Conservation (phyloP, 2,888 invertebrate species). For the Trissonchulus latispiculum region DNA sequence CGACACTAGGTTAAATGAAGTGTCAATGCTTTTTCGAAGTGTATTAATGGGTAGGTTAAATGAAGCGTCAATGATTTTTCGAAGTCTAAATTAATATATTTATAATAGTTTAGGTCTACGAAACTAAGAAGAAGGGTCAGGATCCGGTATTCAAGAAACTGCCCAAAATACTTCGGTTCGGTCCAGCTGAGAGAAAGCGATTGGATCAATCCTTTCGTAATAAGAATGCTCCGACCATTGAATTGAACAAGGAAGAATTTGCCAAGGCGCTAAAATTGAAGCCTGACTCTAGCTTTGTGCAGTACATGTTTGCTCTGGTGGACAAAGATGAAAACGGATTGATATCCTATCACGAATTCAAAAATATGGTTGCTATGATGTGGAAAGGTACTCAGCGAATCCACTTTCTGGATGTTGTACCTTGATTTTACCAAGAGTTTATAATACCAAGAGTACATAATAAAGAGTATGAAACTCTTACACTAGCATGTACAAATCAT, state of each 20-base stretch:
- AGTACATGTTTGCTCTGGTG: constrained; percentile 53
- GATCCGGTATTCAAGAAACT: background rate
- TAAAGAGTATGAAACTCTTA: no score
- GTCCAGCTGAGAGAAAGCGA: background rate
- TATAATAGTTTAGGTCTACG: background rate
- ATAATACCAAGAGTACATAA: no score
- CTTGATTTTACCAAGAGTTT: constrained; percentile 50
- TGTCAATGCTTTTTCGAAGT: no score
- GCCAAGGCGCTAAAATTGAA: constrained; percentile 55
- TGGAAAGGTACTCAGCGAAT: background rate
- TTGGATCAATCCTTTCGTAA: background rate
- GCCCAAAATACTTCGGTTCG: background rate
- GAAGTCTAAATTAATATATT: no score
- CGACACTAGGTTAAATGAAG: no score
- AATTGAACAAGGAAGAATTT: constrained; percentile 54
- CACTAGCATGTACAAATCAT: no score
- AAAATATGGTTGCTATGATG: constrained; percentile 55
- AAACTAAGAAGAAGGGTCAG: background rate
- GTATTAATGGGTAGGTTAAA: no score
- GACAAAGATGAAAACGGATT: constrained; percentile 56
- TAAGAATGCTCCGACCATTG: constrained; percentile 29
- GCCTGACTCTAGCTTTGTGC: constrained; percentile 53
- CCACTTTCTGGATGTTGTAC: constrained; percentile 36
- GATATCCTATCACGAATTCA: constrained; percentile 56
- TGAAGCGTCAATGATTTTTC: no score